Base-by-base conservation (phyloP, 1,140 invertebrate genomes). In the Dolichoris vasculosae region DNA sequence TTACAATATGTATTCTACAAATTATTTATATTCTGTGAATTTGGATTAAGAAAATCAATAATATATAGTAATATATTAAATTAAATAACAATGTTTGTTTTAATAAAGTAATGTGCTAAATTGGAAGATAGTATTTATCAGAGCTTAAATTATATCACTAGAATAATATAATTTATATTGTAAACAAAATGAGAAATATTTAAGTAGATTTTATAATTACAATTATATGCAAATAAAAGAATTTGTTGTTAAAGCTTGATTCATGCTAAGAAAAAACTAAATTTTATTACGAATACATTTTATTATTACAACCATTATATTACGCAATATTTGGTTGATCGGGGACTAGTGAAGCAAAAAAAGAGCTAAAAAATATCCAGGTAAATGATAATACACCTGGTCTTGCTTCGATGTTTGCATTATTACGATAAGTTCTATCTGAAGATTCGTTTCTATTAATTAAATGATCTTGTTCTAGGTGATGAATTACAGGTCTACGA, bases 341-440 rank as follows among this genome's bases (percentile, higher is more conserved):
- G 6, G 96, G 96, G 90, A 97, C 95, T 35, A 97, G 93, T 0
- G 96, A 97, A 2, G 96, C 94, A 88, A 97, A 96, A 91, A 97
- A 97, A 38, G 95, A 95, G 13, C 95, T 95, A 85, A 97, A 95
- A 88, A 97, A 95, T 88, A 96, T 96, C 95, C 96, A 96, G 8
- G 95, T 95, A 11, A 96, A 94, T n/a, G 95, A 94, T 13, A 96
- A 91, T 64, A 95, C 91, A 2, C 96, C 95, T 48, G 95, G 95
- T 90, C 94, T 89, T 90, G 94, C 90, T 76, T 93, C 92, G 82
- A 94, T 94, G 86, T 89, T 91, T 80, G 91, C 90, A 59, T 93
- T 90, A 83, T 92, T 91, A 20, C 86, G 89, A 84, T 92, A 92
- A 17, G 91, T 92, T 64, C 88, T 88, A 40, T 89, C 87, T 35